Evolutionary conservation across 2,113 vertebrate genomes (phyloP).

Genomic region (Prionailurus bengalensis): DNA sequence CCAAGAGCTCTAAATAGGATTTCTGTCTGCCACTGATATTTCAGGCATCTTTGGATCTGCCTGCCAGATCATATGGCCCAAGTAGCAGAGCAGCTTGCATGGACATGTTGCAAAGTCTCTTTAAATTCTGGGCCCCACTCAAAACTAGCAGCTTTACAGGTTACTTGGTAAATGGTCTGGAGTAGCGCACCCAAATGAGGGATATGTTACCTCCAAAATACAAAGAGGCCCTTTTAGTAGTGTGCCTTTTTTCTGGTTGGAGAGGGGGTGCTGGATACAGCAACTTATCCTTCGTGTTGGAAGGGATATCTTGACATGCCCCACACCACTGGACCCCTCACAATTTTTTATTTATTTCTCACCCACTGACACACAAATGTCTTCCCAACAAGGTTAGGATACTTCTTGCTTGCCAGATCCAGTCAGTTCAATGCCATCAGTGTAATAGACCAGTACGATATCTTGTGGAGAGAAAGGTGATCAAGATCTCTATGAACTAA

Average conservation of each 20-base stretch:
- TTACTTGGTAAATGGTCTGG: neutral
- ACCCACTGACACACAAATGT: neutral
- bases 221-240: neutral
- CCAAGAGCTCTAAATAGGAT: neutral
- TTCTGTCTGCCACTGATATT: neutral
- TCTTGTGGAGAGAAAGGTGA: neutral
- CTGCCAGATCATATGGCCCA: neutral
- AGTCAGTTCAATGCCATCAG: neutral
- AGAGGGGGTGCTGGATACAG: no score
- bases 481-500: neutral
- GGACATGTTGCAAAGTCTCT: neutral
- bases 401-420: neutral
- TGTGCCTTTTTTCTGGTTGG: neutral
- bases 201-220: neutral
- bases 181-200: neutral
- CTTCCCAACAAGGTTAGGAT: neutral
- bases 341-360: neutral
- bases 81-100: neutral
- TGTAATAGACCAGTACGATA: neutral
- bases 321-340: neutral
- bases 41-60: neutral
- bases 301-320: neutral
- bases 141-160: neutral
- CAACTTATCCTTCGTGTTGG: neutral
- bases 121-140: neutral